Base-by-base conservation (phyloP, 2,113 vertebrate genomes). In the Antigone vipio region DNA sequence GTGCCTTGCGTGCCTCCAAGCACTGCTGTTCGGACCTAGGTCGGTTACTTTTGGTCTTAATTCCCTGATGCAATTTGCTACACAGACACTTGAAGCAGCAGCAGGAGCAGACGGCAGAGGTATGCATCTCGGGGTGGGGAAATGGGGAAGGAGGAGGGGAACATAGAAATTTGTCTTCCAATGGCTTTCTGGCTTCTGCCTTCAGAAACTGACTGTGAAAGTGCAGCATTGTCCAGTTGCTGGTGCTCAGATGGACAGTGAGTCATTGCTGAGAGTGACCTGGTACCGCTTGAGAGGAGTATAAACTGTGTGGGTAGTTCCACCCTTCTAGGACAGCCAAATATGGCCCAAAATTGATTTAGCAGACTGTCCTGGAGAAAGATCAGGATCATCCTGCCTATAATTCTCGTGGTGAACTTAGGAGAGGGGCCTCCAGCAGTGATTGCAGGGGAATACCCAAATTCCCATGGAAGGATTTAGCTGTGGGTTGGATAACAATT, bases 121-220 rank as follows among this genome's bases (percentile, higher is more conserved):
- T 32, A 8, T 9, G 10, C 9, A 27, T 23, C 35, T 32, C n/a
- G 29, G 21, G 9, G 15, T 56, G 15, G 15, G 59, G 35, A 77
- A 12, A 52, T 19, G 27, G 13, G 29, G 13, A 62, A 10, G n/a
- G 14, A 71, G 21, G 5, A 62, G 32, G 2, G 8, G 21, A 29
- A 44, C 0, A 0, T 30, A 26, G 20, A 26, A 26, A 17, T 53
- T 58, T 0, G 1, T 86, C 8, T 69, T 77, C 30, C 2, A 1
- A 1, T 40, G 40, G 30, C 16, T 69, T 83, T 76, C 44, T 92
- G 58, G 20, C 29, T 62, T 62, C 38, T 92, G 35, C 42, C 9
- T 83, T 78, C 26, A 52, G 27, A 66, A 77, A 35, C 32, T 1
- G 1, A 12, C 32, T 0, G 0, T 38, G 35, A 15, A 72, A 59